phyloP scores from a whole-genome alignment of 2,797 vertebrate species.

The Anisognathus igniventris region DNA sequence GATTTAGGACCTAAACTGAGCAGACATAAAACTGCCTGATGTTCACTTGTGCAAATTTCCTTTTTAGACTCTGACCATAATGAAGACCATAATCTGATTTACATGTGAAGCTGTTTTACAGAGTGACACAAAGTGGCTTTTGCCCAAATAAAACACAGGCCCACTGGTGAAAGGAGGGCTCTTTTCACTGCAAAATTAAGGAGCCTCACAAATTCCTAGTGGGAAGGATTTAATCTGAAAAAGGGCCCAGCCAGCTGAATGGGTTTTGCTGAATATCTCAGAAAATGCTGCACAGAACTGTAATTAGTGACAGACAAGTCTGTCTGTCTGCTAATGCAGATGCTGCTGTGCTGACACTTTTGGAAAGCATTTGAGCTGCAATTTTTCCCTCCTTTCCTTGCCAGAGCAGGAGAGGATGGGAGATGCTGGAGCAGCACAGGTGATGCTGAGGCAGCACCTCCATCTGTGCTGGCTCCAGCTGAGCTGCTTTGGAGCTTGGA shows the following conservation, averaged over 20 bases:
- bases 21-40: neutral
- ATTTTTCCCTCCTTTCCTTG: neutral
- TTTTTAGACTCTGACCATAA: neutral
- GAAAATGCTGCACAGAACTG: neutral
- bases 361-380: neutral
- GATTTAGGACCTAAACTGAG: neutral
- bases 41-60: neutral
- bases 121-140: neutral
- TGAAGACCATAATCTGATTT: neutral
- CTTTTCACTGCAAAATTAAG: neutral
- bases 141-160: neutral
- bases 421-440: neutral
- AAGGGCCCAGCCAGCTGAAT: neutral
- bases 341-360: neutral
- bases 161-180: neutral
- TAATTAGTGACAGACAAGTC: neutral
- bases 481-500: neutral
- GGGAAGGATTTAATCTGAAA: neutral
- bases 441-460: neutral
- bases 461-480: accelerated
- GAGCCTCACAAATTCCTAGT: neutral
- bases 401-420: neutral
- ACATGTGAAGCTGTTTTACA: neutral
- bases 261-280: neutral
- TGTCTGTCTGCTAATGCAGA: neutral